A percentile compares a stretch with the other conserved stretches of the same genome.
Evolutionary conservation across 2,797 vertebrate genomes (phyloP).

Genomic region (Smutsia gigantea): DNA sequence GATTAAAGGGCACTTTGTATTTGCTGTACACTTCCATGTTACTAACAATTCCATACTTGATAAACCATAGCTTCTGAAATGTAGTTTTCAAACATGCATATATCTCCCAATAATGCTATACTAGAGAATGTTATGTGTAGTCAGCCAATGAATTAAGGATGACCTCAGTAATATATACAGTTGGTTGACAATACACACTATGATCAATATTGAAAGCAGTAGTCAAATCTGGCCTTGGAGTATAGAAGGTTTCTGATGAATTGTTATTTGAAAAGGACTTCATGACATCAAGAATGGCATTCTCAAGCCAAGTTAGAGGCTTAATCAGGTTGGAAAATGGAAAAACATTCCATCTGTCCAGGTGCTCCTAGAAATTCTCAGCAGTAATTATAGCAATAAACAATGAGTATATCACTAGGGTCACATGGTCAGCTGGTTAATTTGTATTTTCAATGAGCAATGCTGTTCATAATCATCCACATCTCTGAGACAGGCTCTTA

Average conservation of each 20-base stretch:
- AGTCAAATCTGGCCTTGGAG: background rate
- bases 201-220: slow-evolving; percentile 25
- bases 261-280: slow-evolving; percentile 30
- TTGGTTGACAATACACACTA: background rate
- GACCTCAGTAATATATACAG: background rate
- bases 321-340: slow-evolving; percentile 28
- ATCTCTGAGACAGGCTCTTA: background rate
- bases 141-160: background rate
- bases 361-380: background rate
- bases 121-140: slow-evolving; percentile 5
- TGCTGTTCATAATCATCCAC: background rate
- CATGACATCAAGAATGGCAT: slow-evolving; percentile 15
- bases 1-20: slow-evolving; percentile 42
- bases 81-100: slow-evolving; percentile 44
- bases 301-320: slow-evolving; percentile 28
- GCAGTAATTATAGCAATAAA: slow-evolving; percentile 41
- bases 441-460: slow-evolving; percentile 42
- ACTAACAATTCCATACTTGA: slow-evolving; percentile 15
- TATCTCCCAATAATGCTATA: background rate
- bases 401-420: background rate
- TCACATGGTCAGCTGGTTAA: background rate
- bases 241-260: background rate
- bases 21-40: background rate
- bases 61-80: slow-evolving; percentile 31
- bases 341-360: background rate